Evolutionary conservation across 2,113 vertebrate species (phyloP).

Genomic region (Nerophis lumbriciformis): DNA sequence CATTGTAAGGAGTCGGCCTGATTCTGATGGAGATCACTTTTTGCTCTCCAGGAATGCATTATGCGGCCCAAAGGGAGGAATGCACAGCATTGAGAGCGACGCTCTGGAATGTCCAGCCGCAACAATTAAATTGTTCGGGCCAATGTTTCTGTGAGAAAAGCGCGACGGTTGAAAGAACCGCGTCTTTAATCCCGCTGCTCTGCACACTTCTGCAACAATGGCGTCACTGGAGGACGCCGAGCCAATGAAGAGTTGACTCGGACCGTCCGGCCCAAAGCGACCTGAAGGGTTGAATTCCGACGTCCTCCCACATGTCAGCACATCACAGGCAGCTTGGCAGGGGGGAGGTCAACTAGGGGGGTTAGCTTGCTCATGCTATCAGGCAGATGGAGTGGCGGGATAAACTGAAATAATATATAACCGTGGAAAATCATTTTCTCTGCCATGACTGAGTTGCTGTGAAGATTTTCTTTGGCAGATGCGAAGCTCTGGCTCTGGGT

Average conservation of each 20-base stretch:
- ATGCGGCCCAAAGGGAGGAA: constrained; percentile 49
- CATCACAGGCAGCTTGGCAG: constrained; percentile 4
- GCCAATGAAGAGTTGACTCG: constrained; percentile 35
- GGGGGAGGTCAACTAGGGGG: not conserved
- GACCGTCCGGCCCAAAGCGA: constrained; percentile 30
- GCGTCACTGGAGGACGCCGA: constrained; percentile 39
- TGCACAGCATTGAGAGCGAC: constrained; percentile 47
- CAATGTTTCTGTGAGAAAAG: constrained; percentile 45
- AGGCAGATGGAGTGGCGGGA: constrained; percentile 31
- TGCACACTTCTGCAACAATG: constrained; percentile 36
- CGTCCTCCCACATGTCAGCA: not conserved
- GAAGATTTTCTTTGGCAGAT: constrained; percentile 52
- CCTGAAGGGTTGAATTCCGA: constrained; percentile 37
- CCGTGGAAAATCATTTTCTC: constrained; percentile 38
- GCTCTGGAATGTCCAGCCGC: constrained; percentile 48
- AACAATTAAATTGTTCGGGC: constrained; percentile 66
- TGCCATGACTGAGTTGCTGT: constrained; percentile 23
- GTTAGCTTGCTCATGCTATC: constrained; percentile 9
- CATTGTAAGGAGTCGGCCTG: constrained; percentile 51
- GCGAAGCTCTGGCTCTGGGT: constrained; percentile 22
- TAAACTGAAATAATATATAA: constrained; percentile 40
- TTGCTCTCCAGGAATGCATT: constrained; percentile 62
- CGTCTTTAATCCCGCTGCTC: constrained; percentile 49
- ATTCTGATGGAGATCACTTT: constrained; percentile 65
- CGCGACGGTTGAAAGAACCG: not conserved